Evolutionary conservation across 1,140 invertebrate species (phyloP).

Genomic region (Drosophila ficusphila): DNA sequence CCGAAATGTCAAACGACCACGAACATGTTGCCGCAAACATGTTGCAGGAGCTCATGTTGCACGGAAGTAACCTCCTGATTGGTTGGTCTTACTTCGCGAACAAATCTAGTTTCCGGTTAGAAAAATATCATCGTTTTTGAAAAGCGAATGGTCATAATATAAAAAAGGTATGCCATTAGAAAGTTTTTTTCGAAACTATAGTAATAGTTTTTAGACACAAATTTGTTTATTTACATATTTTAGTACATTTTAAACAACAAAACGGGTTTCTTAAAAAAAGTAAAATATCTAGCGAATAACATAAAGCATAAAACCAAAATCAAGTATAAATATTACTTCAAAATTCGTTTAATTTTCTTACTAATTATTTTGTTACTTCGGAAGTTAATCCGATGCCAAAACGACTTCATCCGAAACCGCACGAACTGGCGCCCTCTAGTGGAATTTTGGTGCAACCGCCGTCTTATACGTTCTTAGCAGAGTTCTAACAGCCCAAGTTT

Average conservation of each 20-base stretch:
- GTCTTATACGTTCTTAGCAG: constrained; percentile 25
- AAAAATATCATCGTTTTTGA: neutral
- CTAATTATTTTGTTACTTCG: too few species aligned
- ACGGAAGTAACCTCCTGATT: neutral
- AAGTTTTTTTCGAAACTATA: too few species aligned
- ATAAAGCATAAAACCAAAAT: too few species aligned
- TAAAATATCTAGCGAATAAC: too few species aligned
- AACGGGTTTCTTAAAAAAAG: too few species aligned
- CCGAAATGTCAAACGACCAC: neutral
- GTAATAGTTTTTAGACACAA: too few species aligned
- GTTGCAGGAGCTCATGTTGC: neutral
- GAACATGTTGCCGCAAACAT: constrained; percentile 2
- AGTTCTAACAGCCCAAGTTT: neutral
- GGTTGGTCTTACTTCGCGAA: neutral
- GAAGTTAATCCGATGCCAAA: neutral
- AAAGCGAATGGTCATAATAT: neutral
- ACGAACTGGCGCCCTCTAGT: constrained; percentile 10
- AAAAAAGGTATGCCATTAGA: neutral
- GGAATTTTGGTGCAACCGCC: neutral
- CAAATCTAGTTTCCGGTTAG: neutral
- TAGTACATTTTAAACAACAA: too few species aligned
- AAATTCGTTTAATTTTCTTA: too few species aligned
- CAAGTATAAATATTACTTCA: too few species aligned
- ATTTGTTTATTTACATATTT: too few species aligned
- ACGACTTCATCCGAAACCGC: constrained; percentile 1